Evolutionary conservation across 2,113 vertebrate species (phyloP), one percentile per base, ranked within the genome.

Genomic region (Brachyhypopomus occidentalis): DNA sequence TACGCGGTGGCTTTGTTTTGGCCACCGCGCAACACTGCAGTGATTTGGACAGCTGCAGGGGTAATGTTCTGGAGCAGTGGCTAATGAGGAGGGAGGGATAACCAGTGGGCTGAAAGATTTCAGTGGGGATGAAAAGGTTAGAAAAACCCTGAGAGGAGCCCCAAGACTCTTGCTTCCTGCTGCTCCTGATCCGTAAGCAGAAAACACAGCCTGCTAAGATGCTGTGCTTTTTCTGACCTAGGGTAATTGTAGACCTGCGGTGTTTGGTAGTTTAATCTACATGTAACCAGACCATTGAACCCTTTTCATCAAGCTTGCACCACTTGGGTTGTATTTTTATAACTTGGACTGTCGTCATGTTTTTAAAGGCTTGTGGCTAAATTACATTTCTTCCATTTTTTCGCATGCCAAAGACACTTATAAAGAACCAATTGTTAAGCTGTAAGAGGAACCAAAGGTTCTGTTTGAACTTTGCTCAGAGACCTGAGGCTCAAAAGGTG

Each of bases 101-200:
- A 87, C 86, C 75, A 84, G 79, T 79, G 81, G 88, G 88, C 84
- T 85, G 34, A 72, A 56, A 84, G 82, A 60, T 77, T 86, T 88
- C 84, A 86, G 84, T 86, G 79, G 86, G 82, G 84, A 83, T 87
- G 88, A 86, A 82, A 81, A 84, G 76, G 84, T 87, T 89, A 58
- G 78, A 69, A 87, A 89, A 91, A 88, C 90, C 86, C 88, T 86
- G 88, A 80, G 78, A 83, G 88, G 83, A 87, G 79, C 88, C 90
- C 87, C 86, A 78, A 14, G 83, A 84, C 84, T 34, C 34, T 8
- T 8, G 58, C n/a, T 25, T 77, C 25, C 20, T 77, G 75, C 38
- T 64, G 14, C n/a, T 8, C 38, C 25, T 30, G 22, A 64, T 27
- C 22, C 60, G 62, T 63, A 64, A 27, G 38, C 36, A 45, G 75